phyloP scores from a whole-genome alignment of 2,797 vertebrate species.

The Schizopygopsis pylzovi region DNA sequence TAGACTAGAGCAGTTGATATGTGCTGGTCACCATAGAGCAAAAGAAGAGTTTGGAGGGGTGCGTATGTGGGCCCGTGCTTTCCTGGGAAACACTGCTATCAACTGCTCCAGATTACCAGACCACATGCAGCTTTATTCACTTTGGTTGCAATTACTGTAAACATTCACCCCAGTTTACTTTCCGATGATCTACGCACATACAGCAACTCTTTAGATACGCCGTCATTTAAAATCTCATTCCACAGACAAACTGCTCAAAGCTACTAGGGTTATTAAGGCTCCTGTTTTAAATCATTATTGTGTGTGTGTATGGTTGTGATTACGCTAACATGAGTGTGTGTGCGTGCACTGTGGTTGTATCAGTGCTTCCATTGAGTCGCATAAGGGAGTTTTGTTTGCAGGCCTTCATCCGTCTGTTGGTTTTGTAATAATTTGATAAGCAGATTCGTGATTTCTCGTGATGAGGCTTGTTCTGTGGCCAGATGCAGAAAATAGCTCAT shows the following conservation, averaged over 20 bases:
- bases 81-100: slow-evolving; percentile 60
- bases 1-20: not conserved
- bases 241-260: slow-evolving; percentile 61
- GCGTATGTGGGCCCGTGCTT: slow-evolving; percentile 23
- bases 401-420: slow-evolving; percentile 71
- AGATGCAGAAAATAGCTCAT: slow-evolving; percentile 68
- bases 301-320: slow-evolving; percentile 46
- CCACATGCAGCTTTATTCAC: slow-evolving; percentile 67
- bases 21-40: slow-evolving; percentile 5
- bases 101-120: slow-evolving; percentile 58
- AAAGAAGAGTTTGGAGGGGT: slow-evolving; percentile 12
- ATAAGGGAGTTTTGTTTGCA: slow-evolving; percentile 60
- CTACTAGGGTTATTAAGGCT: slow-evolving; percentile 58
- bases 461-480: slow-evolving; percentile 68
- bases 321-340: slow-evolving; percentile 20
- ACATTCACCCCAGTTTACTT: slow-evolving; percentile 61
- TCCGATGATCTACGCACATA: slow-evolving; percentile 55
- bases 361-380: slow-evolving; percentile 28
- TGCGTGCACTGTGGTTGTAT: slow-evolving; percentile 38
- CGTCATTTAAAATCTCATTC: slow-evolving; percentile 62
- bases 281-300: slow-evolving; percentile 58
- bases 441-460: slow-evolving; percentile 72
- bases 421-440: slow-evolving; percentile 78
- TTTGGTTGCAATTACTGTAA: slow-evolving; percentile 65
- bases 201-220: slow-evolving; percentile 49